Evolutionary conservation across 2,797 vertebrate species (phyloP).

Genomic region (Danio choprae): DNA sequence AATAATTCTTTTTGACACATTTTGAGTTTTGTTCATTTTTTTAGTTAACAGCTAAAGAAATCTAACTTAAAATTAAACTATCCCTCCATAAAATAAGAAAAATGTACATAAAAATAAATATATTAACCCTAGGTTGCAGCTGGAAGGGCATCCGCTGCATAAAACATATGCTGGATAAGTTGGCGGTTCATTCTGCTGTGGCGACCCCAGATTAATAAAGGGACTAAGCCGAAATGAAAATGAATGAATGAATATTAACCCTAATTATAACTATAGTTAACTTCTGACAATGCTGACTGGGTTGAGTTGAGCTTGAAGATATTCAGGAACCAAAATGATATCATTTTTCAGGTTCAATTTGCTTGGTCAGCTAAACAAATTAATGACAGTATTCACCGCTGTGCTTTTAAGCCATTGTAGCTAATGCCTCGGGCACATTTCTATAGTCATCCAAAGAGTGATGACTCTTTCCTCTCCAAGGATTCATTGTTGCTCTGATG

Average conservation of each 20-base stretch:
- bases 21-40: neutral
- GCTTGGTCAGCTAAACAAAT: conserved; percentile 8
- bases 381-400: neutral
- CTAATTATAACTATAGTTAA: neutral
- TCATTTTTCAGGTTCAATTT: neutral
- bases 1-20: neutral
- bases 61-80: neutral
- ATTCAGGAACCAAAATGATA: neutral
- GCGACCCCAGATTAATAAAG: too few relatives aligned
- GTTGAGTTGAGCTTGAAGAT: neutral
- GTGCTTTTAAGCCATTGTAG: conserved; percentile 25
- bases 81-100: neutral
- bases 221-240: too few relatives aligned
- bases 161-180: too few relatives aligned
- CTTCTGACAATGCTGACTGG: neutral
- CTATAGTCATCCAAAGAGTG: conserved; percentile 41
- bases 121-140: neutral
- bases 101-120: neutral
- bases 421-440: conserved; percentile 39
- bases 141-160: too few relatives aligned
- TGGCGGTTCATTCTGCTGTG: too few relatives aligned
- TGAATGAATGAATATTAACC: too few relatives aligned
- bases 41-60: neutral
- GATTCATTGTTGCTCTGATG: conserved; percentile 50
- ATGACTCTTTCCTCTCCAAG: conserved; percentile 38